phyloP scores from a whole-genome alignment of 2,888 invertebrate genomes.

The Drosophila subsilvestris region DNA sequence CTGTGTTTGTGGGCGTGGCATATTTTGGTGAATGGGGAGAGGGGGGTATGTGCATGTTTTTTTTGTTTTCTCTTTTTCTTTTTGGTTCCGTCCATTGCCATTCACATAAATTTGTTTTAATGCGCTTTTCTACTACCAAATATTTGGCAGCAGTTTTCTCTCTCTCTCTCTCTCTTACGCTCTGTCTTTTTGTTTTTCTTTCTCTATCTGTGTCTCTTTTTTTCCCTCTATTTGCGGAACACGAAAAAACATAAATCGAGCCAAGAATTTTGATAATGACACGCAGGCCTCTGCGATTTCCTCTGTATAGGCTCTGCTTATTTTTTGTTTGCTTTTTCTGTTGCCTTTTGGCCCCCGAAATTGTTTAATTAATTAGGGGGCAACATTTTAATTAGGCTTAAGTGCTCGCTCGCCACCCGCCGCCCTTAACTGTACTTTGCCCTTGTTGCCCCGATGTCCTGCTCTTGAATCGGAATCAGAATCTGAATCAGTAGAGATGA shows the following conservation, averaged over 20 bases:
- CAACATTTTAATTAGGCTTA: constrained; percentile 76
- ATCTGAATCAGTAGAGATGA: not conserved
- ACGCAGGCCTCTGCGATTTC: constrained; percentile 37
- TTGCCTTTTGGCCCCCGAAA: constrained; percentile 44
- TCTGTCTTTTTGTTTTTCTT: constrained; percentile 17
- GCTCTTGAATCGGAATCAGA: not conserved
- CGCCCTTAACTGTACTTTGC: not conserved
- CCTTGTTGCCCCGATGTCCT: not conserved
- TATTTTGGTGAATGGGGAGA: constrained; percentile 2
- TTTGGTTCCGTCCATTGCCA: constrained; percentile 21
- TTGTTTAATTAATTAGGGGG: constrained; percentile 75
- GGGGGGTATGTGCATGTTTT: constrained; percentile 51
- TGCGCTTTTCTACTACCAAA: constrained; percentile 60
- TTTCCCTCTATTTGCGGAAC: constrained; percentile 32
- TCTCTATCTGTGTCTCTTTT: constrained; percentile 18
- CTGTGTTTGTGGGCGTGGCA: constrained; percentile 42
- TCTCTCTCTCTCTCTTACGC: not conserved
- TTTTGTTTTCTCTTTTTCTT: constrained; percentile 55
- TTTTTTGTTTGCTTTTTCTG: constrained; percentile 6
- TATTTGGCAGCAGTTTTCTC: constrained; percentile 33
- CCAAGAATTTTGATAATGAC: constrained; percentile 69
- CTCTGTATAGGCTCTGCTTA: constrained; percentile 24
- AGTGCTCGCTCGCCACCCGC: constrained; percentile 45
- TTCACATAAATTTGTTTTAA: constrained; percentile 73
- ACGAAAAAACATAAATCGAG: constrained; percentile 62